phyloP scores from a whole-genome alignment of 23 tunicate genomes.

The Phallusia fumigata region DNA sequence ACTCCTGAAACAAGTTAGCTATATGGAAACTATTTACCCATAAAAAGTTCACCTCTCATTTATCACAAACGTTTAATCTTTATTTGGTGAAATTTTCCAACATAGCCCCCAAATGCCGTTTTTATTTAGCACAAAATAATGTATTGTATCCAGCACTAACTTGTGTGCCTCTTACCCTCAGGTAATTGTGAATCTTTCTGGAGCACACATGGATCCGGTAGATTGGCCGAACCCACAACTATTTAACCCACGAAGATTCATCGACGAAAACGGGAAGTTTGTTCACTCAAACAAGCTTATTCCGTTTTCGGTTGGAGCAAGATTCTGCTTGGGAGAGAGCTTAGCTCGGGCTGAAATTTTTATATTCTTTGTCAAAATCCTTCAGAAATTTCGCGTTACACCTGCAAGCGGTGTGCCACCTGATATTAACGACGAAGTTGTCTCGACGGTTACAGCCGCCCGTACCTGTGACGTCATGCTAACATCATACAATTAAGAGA shows the following conservation, averaged over 20 bases:
- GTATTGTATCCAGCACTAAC: no score
- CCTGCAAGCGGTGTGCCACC: not conserved
- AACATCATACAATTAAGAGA: not conserved
- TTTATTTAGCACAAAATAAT: no score
- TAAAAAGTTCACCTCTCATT: no score
- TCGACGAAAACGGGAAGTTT: conserved; percentile 44
- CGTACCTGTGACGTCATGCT: not conserved
- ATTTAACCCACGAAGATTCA: conserved; percentile 39
- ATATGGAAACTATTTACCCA: no score
- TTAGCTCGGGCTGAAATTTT: conserved; percentile 40
- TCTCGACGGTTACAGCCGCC: not conserved
- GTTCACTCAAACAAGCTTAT: conserved; percentile 28
- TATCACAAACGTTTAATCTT: no score
- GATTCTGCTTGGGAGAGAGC: conserved; percentile 37
- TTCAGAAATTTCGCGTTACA: conserved; percentile 25
- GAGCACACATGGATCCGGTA: conserved; percentile 12
- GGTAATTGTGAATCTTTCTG: not conserved
- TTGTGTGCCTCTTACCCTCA: not conserved
- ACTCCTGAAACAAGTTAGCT: no score
- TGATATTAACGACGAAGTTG: not conserved
- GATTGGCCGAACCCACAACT: conserved; percentile 14
- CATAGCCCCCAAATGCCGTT: no score
- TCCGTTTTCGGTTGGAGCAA: conserved; percentile 42
- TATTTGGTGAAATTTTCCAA: no score
- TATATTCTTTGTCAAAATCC: conserved; percentile 15